Evolutionary conservation across 2,113 vertebrate genomes (phyloP), one percentile per base, ranked within the genome.

Genomic region (Callipepla squamata): DNA sequence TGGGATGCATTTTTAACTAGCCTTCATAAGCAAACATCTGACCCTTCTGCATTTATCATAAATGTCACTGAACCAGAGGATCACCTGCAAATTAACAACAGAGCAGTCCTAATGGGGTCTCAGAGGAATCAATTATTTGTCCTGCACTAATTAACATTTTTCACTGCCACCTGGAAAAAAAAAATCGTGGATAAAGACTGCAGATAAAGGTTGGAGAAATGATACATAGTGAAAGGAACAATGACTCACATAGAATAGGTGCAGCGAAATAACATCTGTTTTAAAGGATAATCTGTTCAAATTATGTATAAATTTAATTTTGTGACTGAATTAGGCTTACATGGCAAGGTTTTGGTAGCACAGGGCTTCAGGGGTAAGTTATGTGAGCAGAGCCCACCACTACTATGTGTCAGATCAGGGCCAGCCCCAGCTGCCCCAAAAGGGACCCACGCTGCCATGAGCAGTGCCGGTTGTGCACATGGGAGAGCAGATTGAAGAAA

Each of bases 51-150:
- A 53, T 78, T 84, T 81, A 86, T 51, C n/a, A 81, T 23, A 83
- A 92, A 90, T 92, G 88, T 61, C 90, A 94, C 44, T 42, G 69
- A 94, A 59, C 51, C 57, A 92, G 68, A n/a, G 94, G 63, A 93
- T 89, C 65, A 84, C 77, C 83, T 89, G 65, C 85, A 91, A 87
- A 94, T 89, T 77, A 95, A 80, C 62, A 38, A 13, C 73, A 57
- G 30, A 86, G 80, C 48, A 88, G 32, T 44, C 34, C 51, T 80
- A 90, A 76, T 45, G 55, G 53, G 62, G 16, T 82, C 74, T 89
- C 11, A 2, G 38, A 88, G 58, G 45, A 93, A 74, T 77, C 72
- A 87, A 11, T 79, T 88, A 9, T 87, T 82, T 16, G 36, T 80
- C 61, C 61, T 68, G 75, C 7, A 7, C 55, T 88, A 82, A 91